A percentile compares a stretch with the other conserved stretches of the same genome.
phyloP scores from a whole-genome alignment of 2,113 vertebrate species.

The Sylvilagus bachmani region DNA sequence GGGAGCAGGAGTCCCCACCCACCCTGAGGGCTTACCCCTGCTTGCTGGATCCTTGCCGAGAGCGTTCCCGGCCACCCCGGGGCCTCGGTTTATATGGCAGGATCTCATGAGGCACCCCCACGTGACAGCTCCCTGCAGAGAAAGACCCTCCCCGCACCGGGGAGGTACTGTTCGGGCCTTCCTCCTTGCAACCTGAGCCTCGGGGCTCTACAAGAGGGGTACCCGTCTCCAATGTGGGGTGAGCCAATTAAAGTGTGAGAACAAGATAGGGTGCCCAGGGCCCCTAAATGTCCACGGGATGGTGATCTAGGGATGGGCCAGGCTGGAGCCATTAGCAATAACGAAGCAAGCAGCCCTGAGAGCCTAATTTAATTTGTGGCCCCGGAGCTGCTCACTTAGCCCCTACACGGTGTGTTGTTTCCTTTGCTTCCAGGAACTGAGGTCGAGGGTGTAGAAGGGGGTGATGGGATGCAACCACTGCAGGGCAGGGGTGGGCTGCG shows the following conservation, averaged over 20 bases:
- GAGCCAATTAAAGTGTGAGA: conserved; percentile 64
- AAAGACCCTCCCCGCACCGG: conserved; percentile 32
- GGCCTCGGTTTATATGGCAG: conserved; percentile 72
- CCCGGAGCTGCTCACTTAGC: conserved; percentile 57
- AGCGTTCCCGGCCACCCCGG: neutral
- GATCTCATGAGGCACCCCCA: conserved; percentile 73
- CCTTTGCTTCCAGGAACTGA: conserved; percentile 80
- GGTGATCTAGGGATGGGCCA: neutral
- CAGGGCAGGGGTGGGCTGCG: neutral
- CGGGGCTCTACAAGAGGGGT: neutral
- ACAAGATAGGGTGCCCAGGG: conserved; percentile 42
- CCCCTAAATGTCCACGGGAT: conserved; percentile 63
- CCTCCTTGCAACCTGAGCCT: conserved; percentile 12
- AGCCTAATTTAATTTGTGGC: conserved; percentile 81
- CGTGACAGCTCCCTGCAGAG: conserved; percentile 68
- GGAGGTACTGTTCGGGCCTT: neutral
- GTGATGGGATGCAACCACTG: conserved; percentile 15
- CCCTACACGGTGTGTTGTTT: conserved; percentile 47
- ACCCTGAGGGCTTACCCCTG: conserved; percentile 71
- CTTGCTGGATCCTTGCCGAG: conserved; percentile 50
- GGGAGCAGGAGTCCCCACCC: neutral
- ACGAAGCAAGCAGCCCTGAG: conserved; percentile 66
- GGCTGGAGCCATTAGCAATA: conserved; percentile 71
- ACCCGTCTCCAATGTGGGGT: conserved; percentile 24
- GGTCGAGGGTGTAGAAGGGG: conserved; percentile 40